Base-by-base conservation (phyloP, 2,888 invertebrate species). In the Helleia helle region DNA sequence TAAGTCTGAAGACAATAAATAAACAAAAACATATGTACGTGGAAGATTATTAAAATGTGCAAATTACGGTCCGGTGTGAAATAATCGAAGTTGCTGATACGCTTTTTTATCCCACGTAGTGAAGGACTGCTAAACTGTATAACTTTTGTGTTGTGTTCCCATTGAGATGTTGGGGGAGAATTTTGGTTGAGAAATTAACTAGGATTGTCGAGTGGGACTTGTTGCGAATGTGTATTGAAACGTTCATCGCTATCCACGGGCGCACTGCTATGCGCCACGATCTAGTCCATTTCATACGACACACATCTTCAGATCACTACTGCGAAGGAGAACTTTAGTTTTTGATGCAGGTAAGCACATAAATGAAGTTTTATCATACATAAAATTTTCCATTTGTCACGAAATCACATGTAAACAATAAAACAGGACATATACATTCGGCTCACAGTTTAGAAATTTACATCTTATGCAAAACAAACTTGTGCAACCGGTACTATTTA, bases 231-330 rank as follows among this genome's bases (percentile, higher is more conserved):
- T 84, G 84, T 83, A 81, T 84, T 75, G 84, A 84, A 79, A 76
- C 84, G 74, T 84, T 84, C 45, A 84, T 73, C 71, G 84, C 84
- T 62, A 84, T 84, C 58, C 84, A 84, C 81, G 84, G 84, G 76
- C 88, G 89, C 81, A 88, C 90, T 88, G 90, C 90, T 87, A 91
- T 91, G 91, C 90, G 91, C 88, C 89, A 89, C 87, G 88, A 90
- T 75, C 80, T 90, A 73, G 83, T 89, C 69, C 88, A 90, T 62
- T 90, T 91, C 64, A 92, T 92, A 77, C 86, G 91, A 65, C 91
- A 92, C 80, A 92, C 92, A 49, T 91, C 91, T 52, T 92, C 92
- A 54, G 91, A 92, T 57, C 92, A 92, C 69, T 92, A 90, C 71
- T 90, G 91, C 87, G 92, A 91, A 88, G 84, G 83, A 71, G 77